A percentile compares a stretch with the other conserved stretches of the same genome.
phyloP scores from a whole-genome alignment of 2,797 vertebrate genomes.

The Ceryle rudis region DNA sequence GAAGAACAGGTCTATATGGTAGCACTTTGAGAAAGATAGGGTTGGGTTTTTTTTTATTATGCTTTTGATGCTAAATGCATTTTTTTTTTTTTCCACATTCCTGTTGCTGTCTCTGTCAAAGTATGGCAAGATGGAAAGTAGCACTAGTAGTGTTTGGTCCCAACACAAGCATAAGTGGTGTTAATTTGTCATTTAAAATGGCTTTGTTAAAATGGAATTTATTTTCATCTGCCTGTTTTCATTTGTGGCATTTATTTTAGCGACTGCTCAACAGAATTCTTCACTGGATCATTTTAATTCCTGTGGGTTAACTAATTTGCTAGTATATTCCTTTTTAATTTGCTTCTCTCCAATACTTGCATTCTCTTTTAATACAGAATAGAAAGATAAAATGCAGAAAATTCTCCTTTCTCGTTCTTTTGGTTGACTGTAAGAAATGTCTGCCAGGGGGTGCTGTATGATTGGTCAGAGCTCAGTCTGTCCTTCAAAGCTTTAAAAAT shows the following conservation, averaged over 20 bases:
- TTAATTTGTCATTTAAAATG: slow-evolving; percentile 32
- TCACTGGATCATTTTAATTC: slow-evolving; percentile 19
- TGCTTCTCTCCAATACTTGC: not conserved
- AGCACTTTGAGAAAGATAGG: not conserved
- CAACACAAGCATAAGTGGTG: not conserved
- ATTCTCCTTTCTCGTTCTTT: not conserved
- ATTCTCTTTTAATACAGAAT: not conserved
- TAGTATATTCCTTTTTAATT: slow-evolving; percentile 20
- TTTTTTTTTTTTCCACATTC: not conserved
- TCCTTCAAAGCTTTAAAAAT: not conserved
- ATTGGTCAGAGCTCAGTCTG: not conserved
- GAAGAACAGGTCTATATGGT: not conserved
- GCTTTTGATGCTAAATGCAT: not conserved
- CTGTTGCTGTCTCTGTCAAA: not conserved
- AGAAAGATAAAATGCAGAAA: slow-evolving; percentile 20
- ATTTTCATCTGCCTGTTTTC: slow-evolving; percentile 13
- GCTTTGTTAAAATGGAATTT: slow-evolving; percentile 13
- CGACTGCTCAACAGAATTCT: slow-evolving; percentile 4
- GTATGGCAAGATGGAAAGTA: not conserved
- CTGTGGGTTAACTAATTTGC: slow-evolving; percentile 42
- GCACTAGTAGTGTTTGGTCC: not conserved
- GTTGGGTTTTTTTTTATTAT: not conserved
- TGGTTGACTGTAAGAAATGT: not conserved
- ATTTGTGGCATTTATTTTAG: slow-evolving; percentile 19
- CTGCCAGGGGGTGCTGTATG: slow-evolving; percentile 72